Evolutionary conservation across 1,140 invertebrate species (phyloP).

Genomic region (Idris sp.): DNA sequence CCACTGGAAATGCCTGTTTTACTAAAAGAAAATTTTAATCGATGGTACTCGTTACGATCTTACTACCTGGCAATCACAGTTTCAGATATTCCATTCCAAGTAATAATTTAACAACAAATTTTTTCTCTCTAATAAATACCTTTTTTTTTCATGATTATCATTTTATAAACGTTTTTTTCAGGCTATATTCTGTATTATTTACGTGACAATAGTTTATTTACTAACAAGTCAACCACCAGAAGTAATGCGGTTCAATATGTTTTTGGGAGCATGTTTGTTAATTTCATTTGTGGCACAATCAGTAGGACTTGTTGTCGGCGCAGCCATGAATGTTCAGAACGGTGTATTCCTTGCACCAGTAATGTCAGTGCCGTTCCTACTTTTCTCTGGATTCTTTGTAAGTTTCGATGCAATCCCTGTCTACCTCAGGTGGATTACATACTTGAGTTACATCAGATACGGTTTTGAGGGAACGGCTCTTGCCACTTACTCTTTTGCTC

Average conservation of each 20-base stretch:
- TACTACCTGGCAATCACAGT: slow-evolving; percentile 96
- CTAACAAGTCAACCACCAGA: slow-evolving; percentile 95
- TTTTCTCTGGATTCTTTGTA: slow-evolving; percentile 98
- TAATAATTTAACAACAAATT: slow-evolving; percentile 71
- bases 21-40: slow-evolving; percentile 96
- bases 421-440: slow-evolving; percentile 97
- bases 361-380: slow-evolving; percentile 94
- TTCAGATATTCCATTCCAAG: slow-evolving; percentile 97
- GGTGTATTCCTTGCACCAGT: slow-evolving; percentile 97
- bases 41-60: slow-evolving; percentile 97
- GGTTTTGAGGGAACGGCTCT: slow-evolving; percentile 96
- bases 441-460: slow-evolving; percentile 96
- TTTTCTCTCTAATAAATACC: too few relatives aligned
- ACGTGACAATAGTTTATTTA: slow-evolving; percentile 95
- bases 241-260: slow-evolving; percentile 90
- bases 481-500: slow-evolving; percentile 93
- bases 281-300: slow-evolving; percentile 97
- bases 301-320: slow-evolving; percentile 95
- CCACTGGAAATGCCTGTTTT: slow-evolving; percentile 97
- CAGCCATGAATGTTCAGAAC: slow-evolving; percentile 95
- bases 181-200: slow-evolving; percentile 93
- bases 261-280: slow-evolving; percentile 90
- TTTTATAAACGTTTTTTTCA: too few relatives aligned
- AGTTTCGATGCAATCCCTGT: slow-evolving; percentile 97
- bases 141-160: too few relatives aligned